These are phyloP conservation scores for Deroptyus accipitrinus DNA, from an alignment of 2,113 vertebrate species.

Conservation along the genomic window DNA sequence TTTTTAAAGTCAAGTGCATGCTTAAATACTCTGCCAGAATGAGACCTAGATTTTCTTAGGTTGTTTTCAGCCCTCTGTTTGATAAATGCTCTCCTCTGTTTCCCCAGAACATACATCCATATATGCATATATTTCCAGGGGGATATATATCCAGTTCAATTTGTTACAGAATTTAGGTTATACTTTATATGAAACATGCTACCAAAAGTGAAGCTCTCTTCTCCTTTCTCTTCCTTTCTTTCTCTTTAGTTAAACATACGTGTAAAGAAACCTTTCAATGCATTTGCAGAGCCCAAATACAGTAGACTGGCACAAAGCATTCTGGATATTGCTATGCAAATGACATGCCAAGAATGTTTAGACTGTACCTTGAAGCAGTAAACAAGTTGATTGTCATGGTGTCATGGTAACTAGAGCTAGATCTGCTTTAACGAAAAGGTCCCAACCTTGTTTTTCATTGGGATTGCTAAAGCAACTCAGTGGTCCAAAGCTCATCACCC, in stretches of 20 bases:
- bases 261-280: slow-evolving; percentile 70
- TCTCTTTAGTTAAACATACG: slow-evolving; percentile 21
- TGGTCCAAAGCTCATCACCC: slow-evolving; percentile 47
- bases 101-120: background rate
- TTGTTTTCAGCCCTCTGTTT: background rate
- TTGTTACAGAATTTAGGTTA: slow-evolving; percentile 41
- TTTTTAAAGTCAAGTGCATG: background rate
- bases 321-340: slow-evolving; percentile 81
- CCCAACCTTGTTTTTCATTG: slow-evolving; percentile 69
- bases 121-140: background rate
- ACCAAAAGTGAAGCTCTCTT: slow-evolving; percentile 55
- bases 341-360: slow-evolving; percentile 72
- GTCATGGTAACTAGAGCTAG: slow-evolving; percentile 74
- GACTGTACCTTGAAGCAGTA: slow-evolving; percentile 72
- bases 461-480: slow-evolving; percentile 50
- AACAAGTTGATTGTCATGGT: slow-evolving; percentile 79
- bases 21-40: background rate
- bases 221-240: slow-evolving; percentile 41
- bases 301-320: slow-evolving; percentile 70
- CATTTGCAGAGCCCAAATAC: slow-evolving; percentile 27
- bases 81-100: background rate
- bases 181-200: slow-evolving; percentile 44
- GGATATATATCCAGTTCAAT: background rate
- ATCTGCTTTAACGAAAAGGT: slow-evolving; percentile 41
- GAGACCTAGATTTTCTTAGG: background rate